Evolutionary conservation across 2,888 invertebrate species (phyloP), one percentile per base, ranked within the genome.

Genomic region (Mamestra brassicae): DNA sequence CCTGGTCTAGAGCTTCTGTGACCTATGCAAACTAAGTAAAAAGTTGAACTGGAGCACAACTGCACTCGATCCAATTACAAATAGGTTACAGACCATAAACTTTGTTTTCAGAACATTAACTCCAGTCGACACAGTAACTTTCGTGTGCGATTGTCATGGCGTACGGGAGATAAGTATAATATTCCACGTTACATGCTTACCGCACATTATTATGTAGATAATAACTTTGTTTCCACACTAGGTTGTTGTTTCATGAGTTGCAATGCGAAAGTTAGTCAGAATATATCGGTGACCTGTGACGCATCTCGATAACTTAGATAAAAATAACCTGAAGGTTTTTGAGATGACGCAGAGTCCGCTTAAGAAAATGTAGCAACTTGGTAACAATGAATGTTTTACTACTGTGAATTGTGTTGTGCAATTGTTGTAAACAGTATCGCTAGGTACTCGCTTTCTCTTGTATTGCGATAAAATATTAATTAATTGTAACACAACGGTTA

Each of bases 51-150:
- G 26, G 57, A 76, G 62, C 67, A 47, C 50, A 58, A 61, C 26
- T 58, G 52, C 34, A 45, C 17, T 45, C 50, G 54, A 58, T 64
- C 36, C 63, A 61, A 82, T 84, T 76, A 76, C 42, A 72, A 71
- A 84, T 72, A 84, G 52, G 76, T 84, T 72, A 70, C 81, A 67
- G 72, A 45, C 67, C 84, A 84, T 82, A 75, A 84, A 82, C 61
- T 84, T 58, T 64, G 71, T 82, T 81, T 70, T 71, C 80, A 81
- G 84, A 80, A 80, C 84, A 80, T 81, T 84, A 81, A 84, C 80
- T 83, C 58, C 63, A 47, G 58, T 68, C 74, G 71, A 74, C 71
- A 83, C 84, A 80, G 58, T 84, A 75, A 75, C 71, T 75, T 74
- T 76, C 61, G 71, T 70, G 13, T 54, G 54, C 57, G 80, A 82